phyloP scores from a whole-genome alignment of 2,797 vertebrate genomes.

The Scolopax rusticola region DNA sequence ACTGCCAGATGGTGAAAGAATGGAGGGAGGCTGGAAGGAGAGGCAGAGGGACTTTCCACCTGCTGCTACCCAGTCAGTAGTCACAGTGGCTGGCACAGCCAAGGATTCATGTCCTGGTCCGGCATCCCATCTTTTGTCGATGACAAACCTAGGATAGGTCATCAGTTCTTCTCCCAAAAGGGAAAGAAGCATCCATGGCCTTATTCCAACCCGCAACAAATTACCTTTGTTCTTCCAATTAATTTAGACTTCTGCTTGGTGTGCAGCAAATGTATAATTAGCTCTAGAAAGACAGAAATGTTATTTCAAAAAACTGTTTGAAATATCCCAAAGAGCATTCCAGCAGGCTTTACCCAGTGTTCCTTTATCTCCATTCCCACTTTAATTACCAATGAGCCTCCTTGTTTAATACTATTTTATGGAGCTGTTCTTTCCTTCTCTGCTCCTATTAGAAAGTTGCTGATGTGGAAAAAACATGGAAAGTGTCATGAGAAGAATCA shows the following conservation, averaged over 20 bases:
- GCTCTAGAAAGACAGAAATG: conserved; percentile 42
- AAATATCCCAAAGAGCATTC: conserved; percentile 58
- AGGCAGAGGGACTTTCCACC: conserved; percentile 18
- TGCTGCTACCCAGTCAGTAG: not conserved
- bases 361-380: conserved; percentile 9
- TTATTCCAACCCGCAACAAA: conserved; percentile 42
- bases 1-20: conserved; percentile 37
- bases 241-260: conserved; percentile 64
- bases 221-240: conserved; percentile 70
- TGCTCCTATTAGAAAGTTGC: conserved; percentile 11
- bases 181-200: conserved; percentile 1
- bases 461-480: conserved; percentile 11
- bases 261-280: conserved; percentile 44
- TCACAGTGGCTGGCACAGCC: not conserved
- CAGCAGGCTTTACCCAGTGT: not conserved
- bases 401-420: conserved; percentile 55
- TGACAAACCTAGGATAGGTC: not conserved
- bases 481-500: conserved; percentile 7
- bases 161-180: not conserved
- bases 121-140: not conserved
- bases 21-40: not conserved
- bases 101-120: not conserved
- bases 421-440: conserved; percentile 8
- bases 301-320: conserved; percentile 49
- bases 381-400: conserved; percentile 48